Conservation (phyloP, 2,797 vertebrate species). For the Moxostoma hubbsi region DNA sequence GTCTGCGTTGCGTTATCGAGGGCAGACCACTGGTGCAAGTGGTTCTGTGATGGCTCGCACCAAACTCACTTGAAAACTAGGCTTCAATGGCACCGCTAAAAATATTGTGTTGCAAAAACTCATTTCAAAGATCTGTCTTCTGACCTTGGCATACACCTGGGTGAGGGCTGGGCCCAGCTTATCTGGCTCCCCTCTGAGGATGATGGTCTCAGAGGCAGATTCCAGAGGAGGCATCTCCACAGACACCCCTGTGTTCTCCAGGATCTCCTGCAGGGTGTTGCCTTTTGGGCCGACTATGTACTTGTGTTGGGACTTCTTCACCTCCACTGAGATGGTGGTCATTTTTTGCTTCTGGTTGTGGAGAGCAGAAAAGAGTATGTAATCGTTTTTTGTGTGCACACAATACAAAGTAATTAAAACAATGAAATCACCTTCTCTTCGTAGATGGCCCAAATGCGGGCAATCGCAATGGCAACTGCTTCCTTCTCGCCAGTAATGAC, state of each 20-base stretch:
- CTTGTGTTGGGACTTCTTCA: slow-evolving; percentile 85
- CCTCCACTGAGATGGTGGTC: slow-evolving; percentile 80
- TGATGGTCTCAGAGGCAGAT: slow-evolving; percentile 81
- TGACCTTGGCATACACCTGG: slow-evolving; percentile 82
- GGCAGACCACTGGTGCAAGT: no score
- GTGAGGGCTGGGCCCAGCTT: slow-evolving; percentile 80
- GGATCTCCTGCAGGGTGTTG: slow-evolving; percentile 83
- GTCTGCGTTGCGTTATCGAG: no score
- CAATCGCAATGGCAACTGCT: slow-evolving; percentile 75
- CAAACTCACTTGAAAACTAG: no score
- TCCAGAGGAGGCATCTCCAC: slow-evolving; percentile 81
- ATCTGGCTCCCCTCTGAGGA: slow-evolving; percentile 79
- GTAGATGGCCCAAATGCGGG: slow-evolving; percentile 77
- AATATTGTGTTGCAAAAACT: background rate
- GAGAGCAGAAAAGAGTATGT: background rate
- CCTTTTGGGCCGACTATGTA: slow-evolving; percentile 81
- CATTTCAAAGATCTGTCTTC: background rate
- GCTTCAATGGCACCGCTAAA: no score
- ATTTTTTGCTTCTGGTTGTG: slow-evolving; percentile 80
- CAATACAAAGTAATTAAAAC: background rate
- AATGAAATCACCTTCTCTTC: slow-evolving; percentile 77
- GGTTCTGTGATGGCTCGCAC: no score
- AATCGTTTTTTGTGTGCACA: background rate
- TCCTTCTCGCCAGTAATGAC: slow-evolving; percentile 83
- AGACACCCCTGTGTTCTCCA: slow-evolving; percentile 80